These are phyloP conservation scores for Poeciliopsis turneri DNA, from an alignment of 2,797 vertebrate genomes.

Conservation along the genomic window DNA sequence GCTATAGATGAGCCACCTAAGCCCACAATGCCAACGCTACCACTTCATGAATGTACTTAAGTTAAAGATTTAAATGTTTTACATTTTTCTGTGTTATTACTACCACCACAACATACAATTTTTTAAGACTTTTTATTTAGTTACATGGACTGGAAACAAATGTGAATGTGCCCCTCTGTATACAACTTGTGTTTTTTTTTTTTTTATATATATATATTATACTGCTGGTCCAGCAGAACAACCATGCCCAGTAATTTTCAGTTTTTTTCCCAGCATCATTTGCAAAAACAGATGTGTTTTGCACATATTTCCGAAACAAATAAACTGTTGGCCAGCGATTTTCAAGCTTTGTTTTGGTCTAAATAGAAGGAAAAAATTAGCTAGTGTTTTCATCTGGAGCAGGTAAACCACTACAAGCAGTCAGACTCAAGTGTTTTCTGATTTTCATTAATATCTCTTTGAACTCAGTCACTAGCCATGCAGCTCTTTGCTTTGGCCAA, in stretches of 20 bases:
- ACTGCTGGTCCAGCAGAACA: not conserved
- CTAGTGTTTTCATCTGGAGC: constrained; percentile 34
- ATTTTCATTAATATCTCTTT: constrained; percentile 35
- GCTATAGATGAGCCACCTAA: not conserved
- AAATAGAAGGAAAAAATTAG: constrained; percentile 20
- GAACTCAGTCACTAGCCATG: constrained; percentile 33
- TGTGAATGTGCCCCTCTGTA: not conserved
- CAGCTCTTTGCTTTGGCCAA: constrained; percentile 53
- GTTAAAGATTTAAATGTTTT: not conserved
- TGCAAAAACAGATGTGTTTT: not conserved
- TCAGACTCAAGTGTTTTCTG: constrained; percentile 58
- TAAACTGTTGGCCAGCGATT: constrained; percentile 13
- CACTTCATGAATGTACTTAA: not conserved
- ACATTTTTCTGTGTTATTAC: not conserved
- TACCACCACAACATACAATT: not conserved
- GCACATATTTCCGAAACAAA: not conserved
- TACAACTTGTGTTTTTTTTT: not conserved
- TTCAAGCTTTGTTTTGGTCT: constrained; percentile 30
- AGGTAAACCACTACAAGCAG: constrained; percentile 53
- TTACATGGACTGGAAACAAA: not conserved
- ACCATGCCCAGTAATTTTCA: not conserved
- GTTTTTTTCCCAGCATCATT: not conserved
- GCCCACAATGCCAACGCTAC: not conserved
- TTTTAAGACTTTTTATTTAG: not conserved
- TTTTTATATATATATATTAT: not conserved